Percentiles rank a stretch among this genome's conserved stretches.
Conservation (phyloP, 2,888 invertebrate genomes). For the Coleophora deauratella region DNA sequence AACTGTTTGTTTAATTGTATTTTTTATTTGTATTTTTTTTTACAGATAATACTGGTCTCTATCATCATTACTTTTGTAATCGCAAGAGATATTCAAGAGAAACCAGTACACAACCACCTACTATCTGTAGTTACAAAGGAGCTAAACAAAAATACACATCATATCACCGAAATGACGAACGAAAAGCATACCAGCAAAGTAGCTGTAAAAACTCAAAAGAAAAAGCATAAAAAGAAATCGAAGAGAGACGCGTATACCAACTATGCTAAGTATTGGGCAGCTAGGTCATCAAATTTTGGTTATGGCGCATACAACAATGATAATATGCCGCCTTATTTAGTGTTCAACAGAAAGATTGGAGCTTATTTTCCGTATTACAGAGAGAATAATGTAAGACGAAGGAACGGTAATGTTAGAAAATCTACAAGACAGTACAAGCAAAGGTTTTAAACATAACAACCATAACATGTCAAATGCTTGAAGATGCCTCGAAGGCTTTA, state of each 20-base stretch:
- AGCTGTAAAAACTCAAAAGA: slow-evolving; percentile 4
- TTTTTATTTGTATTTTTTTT: slow-evolving; percentile 5
- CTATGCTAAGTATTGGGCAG: slow-evolving; percentile 8
- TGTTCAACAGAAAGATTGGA: slow-evolving; percentile 50
- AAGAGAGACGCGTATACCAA: slow-evolving; percentile 32
- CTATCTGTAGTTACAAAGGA: not conserved
- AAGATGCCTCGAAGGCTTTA: no score
- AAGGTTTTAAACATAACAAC: not conserved
- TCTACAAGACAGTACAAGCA: not conserved
- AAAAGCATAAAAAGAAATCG: slow-evolving; percentile 18
- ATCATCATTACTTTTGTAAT: slow-evolving; percentile 17
- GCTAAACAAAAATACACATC: not conserved
- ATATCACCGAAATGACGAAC: not conserved
- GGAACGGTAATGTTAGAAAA: slow-evolving; percentile 6
- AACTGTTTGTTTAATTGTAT: no score
- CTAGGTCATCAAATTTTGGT: slow-evolving; percentile 26
- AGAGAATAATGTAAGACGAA: slow-evolving; percentile 29
- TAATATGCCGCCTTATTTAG: slow-evolving; percentile 49
- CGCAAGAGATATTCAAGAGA: slow-evolving; percentile 4
- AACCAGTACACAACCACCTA: not conserved
- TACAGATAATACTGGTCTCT: slow-evolving; percentile 25
- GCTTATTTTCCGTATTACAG: slow-evolving; percentile 54
- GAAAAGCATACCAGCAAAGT: not conserved
- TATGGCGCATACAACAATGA: slow-evolving; percentile 16
- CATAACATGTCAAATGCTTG: not conserved